Percentiles rank a stretch among this genome's conserved stretches.
phyloP scores from a whole-genome alignment of 2,113 vertebrate species.

The Nannobrachium achirus region DNA sequence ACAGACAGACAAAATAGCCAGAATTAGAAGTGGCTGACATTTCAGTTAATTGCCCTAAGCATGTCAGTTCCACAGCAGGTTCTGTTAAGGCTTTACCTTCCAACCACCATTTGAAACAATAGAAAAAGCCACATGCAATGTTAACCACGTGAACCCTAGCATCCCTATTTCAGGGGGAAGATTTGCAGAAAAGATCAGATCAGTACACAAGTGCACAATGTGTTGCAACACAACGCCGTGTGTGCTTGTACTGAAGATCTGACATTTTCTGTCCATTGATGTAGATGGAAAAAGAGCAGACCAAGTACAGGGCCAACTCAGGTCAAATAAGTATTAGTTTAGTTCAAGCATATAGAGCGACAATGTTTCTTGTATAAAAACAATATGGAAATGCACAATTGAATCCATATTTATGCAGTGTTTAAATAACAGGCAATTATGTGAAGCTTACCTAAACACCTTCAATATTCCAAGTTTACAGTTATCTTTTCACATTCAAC shows the following conservation, averaged over 20 bases:
- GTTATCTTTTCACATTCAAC: background rate
- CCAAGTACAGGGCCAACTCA: background rate
- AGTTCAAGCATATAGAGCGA: background rate
- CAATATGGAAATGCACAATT: background rate
- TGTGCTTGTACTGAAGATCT: too few species aligned
- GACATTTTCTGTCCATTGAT: too few species aligned
- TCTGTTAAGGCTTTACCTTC: conserved; percentile 60
- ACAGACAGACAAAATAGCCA: conserved; percentile 76
- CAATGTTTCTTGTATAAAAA: background rate
- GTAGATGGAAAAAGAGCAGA: background rate
- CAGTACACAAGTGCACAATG: too few species aligned
- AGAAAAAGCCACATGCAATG: too few species aligned
- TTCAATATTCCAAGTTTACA: background rate
- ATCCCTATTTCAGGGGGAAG: too few species aligned
- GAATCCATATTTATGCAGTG: conserved; percentile 6
- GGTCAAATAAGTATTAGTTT: background rate
- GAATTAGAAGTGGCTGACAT: conserved; percentile 82
- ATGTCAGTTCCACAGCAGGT: conserved; percentile 65
- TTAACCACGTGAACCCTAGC: too few species aligned
- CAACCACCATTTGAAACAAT: conserved; percentile 8
- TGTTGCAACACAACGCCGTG: too few species aligned
- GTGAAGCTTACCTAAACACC: background rate
- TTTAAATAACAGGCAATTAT: background rate
- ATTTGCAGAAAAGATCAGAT: too few species aligned
- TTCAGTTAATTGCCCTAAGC: conserved; percentile 79